phyloP scores from a whole-genome alignment of 2,113 vertebrate species.

The Actinemys pallida region DNA sequence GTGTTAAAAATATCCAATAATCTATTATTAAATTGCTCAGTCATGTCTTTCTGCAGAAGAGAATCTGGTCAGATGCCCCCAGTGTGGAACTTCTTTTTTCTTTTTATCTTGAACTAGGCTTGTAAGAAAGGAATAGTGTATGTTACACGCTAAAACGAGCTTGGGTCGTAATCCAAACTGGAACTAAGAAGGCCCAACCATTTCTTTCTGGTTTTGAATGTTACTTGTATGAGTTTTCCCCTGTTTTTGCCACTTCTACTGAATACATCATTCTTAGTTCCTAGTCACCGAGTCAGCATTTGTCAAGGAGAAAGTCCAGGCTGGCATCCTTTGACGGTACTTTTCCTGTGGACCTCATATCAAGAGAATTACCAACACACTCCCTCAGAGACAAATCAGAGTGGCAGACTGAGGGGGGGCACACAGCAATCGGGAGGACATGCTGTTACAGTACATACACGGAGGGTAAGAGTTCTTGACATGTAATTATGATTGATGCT shows the following conservation, averaged over 20 bases:
- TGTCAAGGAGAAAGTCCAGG: background rate
- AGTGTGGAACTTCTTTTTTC: background rate
- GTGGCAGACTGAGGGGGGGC: background rate
- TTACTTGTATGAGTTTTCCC: conserved; percentile 11
- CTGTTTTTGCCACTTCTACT: background rate
- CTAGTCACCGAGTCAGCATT: background rate
- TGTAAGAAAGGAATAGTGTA: background rate
- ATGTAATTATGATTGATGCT: conserved; percentile 1
- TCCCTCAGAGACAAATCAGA: background rate
- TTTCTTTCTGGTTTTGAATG: background rate
- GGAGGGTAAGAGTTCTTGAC: background rate
- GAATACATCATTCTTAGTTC: background rate
- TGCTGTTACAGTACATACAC: background rate
- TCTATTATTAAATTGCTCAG: conserved; percentile 23
- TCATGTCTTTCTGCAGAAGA: conserved; percentile 20
- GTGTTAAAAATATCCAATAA: background rate
- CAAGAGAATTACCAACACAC: background rate
- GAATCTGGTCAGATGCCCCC: background rate
- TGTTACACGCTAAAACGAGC: background rate
- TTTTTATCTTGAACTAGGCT: background rate
- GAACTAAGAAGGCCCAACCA: background rate
- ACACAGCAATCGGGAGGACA: background rate
- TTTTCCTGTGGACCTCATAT: background rate
- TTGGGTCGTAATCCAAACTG: conserved; percentile 12
- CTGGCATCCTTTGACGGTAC: background rate